phyloP scores from a whole-genome alignment of 2,888 invertebrate species.

The Halictus ligatus region DNA sequence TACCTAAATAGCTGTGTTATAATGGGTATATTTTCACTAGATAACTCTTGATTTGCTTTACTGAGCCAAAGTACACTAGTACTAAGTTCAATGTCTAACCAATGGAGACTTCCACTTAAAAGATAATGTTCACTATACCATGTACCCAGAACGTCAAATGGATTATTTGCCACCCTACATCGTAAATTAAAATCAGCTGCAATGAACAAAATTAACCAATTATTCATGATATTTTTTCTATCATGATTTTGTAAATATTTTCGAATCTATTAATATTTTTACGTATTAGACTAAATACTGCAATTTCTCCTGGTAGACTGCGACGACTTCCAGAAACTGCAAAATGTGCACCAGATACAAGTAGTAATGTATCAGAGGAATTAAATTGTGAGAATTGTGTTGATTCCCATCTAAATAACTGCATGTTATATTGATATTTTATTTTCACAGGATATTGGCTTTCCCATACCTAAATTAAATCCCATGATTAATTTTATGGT shows the following conservation, averaged over 20 bases:
- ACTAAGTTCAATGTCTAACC: conserved; percentile 90
- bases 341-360: conserved; percentile 92
- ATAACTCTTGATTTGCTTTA: conserved; percentile 92
- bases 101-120: conserved; percentile 92
- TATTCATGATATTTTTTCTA: neutral
- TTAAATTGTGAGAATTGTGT: conserved; percentile 95
- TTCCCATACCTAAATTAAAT: conserved; percentile 89
- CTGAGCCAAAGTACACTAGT: conserved; percentile 92
- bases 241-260: neutral
- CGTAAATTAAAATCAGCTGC: conserved; percentile 88
- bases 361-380: conserved; percentile 90
- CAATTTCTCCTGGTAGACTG: conserved; percentile 94
- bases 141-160: conserved; percentile 95
- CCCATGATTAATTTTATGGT: neutral
- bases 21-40: conserved; percentile 92
- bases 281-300: conserved; percentile 92
- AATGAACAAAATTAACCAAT: conserved; percentile 19
- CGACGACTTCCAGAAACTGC: conserved; percentile 88
- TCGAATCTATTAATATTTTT: conserved; percentile 62
- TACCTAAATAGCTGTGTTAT: conserved; percentile 88
- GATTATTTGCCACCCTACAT: conserved; percentile 92
- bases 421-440: conserved; percentile 91
- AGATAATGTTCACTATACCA: conserved; percentile 94
- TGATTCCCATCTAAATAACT: conserved; percentile 92
- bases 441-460: conserved; percentile 89